phyloP scores from a whole-genome alignment of 2,113 vertebrate species.

The Platysternon megacephalum region DNA sequence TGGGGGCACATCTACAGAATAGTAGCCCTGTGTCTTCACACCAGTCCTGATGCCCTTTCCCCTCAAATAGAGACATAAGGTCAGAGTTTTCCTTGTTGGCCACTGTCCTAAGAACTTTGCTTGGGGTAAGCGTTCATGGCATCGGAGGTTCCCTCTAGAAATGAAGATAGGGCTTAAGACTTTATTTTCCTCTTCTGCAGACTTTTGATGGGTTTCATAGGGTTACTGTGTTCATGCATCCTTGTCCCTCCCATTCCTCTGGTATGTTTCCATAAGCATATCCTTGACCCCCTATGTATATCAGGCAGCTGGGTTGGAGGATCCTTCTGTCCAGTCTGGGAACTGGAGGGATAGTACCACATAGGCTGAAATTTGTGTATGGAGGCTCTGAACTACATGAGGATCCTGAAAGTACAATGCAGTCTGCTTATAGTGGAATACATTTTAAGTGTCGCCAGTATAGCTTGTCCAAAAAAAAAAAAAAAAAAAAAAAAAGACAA shows the following conservation, averaged over 20 bases:
- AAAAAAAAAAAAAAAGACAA: not conserved
- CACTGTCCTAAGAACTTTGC: not conserved
- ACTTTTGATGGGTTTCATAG: not conserved
- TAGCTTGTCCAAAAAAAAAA: not conserved
- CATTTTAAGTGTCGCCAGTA: not conserved
- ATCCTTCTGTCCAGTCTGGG: too few species aligned
- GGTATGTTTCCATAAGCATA: not conserved
- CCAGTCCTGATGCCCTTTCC: rapidly evolving
- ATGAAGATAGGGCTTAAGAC: not conserved
- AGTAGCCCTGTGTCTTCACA: rapidly evolving
- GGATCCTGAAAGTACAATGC: not conserved
- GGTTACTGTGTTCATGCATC: not conserved
- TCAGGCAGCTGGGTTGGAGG: too few species aligned
- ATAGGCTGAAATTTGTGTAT: too few species aligned
- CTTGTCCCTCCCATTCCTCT: not conserved
- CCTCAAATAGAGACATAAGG: not conserved
- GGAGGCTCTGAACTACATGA: too few species aligned
- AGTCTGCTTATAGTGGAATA: not conserved
- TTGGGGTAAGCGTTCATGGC: not conserved
- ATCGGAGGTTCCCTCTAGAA: not conserved
- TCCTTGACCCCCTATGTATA: not conserved
- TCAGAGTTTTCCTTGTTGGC: not conserved
- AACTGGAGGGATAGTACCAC: too few species aligned
- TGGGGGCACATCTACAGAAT: not conserved
- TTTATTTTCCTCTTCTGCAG: not conserved